Percentiles rank a stretch among this genome's conserved stretches.
Evolutionary conservation across 2,888 invertebrate genomes (phyloP).

Genomic region (Helicoverpa assulta): DNA sequence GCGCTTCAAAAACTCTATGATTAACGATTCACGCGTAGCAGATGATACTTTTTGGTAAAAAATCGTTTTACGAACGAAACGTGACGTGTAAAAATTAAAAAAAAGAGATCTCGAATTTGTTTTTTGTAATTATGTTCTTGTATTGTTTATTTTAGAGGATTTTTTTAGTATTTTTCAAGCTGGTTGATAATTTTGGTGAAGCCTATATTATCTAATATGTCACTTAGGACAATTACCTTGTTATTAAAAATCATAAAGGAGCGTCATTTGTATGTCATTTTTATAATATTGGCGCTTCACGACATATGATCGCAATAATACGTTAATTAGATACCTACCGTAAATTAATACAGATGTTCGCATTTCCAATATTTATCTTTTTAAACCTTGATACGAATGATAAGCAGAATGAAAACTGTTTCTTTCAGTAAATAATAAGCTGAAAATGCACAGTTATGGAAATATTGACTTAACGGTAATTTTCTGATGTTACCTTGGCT

Average conservation of each 20-base stretch:
- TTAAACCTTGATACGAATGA: neutral
- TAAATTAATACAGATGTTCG: neutral
- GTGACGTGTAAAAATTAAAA: conserved; percentile 52
- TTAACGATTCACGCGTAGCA: conserved; percentile 62
- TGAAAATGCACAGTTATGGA: neutral
- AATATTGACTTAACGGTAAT: neutral
- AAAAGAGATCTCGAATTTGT: conserved; percentile 9
- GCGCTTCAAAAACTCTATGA: conserved; percentile 62
- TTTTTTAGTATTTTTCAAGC: too few relatives aligned
- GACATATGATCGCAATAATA: neutral
- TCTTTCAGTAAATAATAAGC: neutral
- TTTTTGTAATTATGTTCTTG: neutral
- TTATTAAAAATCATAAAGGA: too few relatives aligned
- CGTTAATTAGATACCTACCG: neutral
- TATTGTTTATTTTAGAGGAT: neutral
- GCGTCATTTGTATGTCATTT: too few relatives aligned
- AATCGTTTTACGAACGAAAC: conserved; percentile 54
- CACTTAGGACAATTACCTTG: too few relatives aligned
- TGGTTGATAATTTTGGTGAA: too few relatives aligned
- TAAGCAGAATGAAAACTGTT: neutral
- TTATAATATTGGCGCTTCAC: too few relatives aligned
- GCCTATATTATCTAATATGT: too few relatives aligned
- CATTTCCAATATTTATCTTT: conserved; percentile 1
- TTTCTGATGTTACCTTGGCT: neutral
- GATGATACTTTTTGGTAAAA: conserved; percentile 62